Evolutionary conservation across 35 echinoderm and acorn worm genomes (phyloP).

Genomic region (Chiridota heheva): DNA sequence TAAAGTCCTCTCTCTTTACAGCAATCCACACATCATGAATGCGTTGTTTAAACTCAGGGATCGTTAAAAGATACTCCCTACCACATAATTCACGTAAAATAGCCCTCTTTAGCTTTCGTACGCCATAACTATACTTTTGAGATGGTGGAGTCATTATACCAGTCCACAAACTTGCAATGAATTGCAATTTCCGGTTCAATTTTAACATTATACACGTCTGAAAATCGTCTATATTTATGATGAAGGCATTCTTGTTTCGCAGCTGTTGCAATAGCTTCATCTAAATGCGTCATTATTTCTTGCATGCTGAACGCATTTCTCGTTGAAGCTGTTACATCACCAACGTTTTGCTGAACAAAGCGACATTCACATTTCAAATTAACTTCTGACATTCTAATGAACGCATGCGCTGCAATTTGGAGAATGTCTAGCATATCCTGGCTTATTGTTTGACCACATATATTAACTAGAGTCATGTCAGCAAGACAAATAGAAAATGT

Average conservation of each 20-base stretch:
- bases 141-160: conserved; percentile 27
- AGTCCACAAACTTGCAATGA: conserved; percentile 30
- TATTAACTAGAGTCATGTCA: conserved; percentile 40
- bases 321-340: conserved; percentile 13
- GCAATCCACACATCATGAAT: conserved; percentile 23
- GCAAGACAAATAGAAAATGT: conserved; percentile 22
- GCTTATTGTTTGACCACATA: conserved; percentile 14
- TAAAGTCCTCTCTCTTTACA: conserved; percentile 27
- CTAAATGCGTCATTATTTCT: neutral
- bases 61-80: too few species aligned
- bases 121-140: neutral
- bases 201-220: conserved; percentile 3
- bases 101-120: neutral
- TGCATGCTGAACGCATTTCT: neutral
- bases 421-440: conserved; percentile 27
- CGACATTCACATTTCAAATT: conserved; percentile 15
- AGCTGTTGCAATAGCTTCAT: conserved; percentile 1
- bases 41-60: neutral
- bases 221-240: conserved; percentile 13
- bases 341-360: conserved; percentile 43
- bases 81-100: neutral
- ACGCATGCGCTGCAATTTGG: conserved; percentile 47
- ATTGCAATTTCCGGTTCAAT: neutral
- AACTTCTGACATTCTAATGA: conserved; percentile 52
- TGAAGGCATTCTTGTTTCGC: conserved; percentile 2